phyloP scores from a whole-genome alignment of 2,113 vertebrate genomes.

The Beaufortia kweichowensis region DNA sequence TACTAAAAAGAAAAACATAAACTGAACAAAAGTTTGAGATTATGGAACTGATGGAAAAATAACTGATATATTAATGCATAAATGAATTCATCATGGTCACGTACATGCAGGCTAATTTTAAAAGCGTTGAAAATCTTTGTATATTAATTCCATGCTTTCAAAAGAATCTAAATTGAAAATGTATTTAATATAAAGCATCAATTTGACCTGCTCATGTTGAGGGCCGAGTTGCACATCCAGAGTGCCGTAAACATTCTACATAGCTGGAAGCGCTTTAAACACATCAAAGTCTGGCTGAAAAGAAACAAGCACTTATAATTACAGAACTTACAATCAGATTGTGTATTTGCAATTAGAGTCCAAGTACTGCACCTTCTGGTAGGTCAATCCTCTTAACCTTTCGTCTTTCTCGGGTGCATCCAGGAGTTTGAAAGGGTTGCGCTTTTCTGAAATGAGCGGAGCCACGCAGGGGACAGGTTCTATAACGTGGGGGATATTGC shows the following conservation, averaged over 20 bases:
- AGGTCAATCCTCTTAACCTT: constrained; percentile 64
- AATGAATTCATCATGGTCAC: too few relatives aligned
- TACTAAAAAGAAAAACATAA: too few relatives aligned
- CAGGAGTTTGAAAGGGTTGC: constrained; percentile 61
- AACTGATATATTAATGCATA: too few relatives aligned
- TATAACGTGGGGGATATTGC: constrained; percentile 74
- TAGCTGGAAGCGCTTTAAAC: not conserved
- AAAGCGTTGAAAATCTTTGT: too few relatives aligned
- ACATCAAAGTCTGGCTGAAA: not conserved
- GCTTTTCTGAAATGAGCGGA: constrained; percentile 55
- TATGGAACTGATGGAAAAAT: too few relatives aligned
- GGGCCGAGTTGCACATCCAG: too few relatives aligned
- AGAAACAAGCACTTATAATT: constrained; percentile 8
- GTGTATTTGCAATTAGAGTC: constrained; percentile 61
- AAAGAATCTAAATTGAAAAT: too few relatives aligned
- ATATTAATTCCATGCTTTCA: too few relatives aligned
- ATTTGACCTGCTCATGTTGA: too few relatives aligned
- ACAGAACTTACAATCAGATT: not conserved
- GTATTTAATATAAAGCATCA: too few relatives aligned
- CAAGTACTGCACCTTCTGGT: constrained; percentile 60
- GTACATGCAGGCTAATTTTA: too few relatives aligned
- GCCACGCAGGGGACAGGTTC: constrained; percentile 62
- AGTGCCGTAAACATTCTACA: not conserved
- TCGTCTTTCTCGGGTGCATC: constrained; percentile 64
- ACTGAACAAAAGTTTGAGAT: too few relatives aligned